Conservation (phyloP, 2,113 vertebrate species). For the Synodontis membranacea region DNA sequence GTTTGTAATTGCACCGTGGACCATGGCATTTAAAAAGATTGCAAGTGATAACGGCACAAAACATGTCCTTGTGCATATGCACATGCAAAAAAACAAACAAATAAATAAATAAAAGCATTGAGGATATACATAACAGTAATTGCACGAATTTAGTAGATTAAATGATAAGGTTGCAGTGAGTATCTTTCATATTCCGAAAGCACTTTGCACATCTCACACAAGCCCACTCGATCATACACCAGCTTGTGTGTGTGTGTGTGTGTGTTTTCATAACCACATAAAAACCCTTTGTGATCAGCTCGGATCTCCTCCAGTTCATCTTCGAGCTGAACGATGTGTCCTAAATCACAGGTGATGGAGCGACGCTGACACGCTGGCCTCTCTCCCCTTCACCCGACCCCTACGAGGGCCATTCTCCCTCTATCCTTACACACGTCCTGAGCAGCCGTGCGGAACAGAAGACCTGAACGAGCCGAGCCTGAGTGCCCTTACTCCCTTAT, state of each 20-base stretch:
- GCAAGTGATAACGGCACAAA: neutral
- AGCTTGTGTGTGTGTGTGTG: neutral
- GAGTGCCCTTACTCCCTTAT: constrained; percentile 50
- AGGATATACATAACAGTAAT: neutral
- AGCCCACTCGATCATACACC: neutral
- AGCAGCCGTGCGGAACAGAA: constrained; percentile 44
- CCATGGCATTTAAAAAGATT: neutral
- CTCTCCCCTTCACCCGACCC: constrained; percentile 55
- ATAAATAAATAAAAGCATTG: neutral
- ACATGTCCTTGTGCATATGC: neutral
- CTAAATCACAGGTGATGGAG: constrained; percentile 61
- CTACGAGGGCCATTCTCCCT: constrained; percentile 57
- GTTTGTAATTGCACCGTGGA: neutral
- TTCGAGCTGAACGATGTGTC: constrained; percentile 54
- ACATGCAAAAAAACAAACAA: too few relatives aligned
- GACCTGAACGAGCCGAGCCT: constrained; percentile 36
- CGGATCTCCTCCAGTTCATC: constrained; percentile 46
- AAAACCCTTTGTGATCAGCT: constrained; percentile 45
- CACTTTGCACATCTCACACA: neutral
- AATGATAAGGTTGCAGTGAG: neutral
- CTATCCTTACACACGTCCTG: constrained; percentile 15
- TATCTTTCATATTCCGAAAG: neutral
- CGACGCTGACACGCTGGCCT: constrained; percentile 46
- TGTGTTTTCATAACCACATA: constrained; percentile 40
- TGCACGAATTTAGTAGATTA: neutral